These are phyloP conservation scores for Diadromus collaris DNA, from an alignment of 2,888 invertebrate genomes.

Conservation along the genomic window DNA sequence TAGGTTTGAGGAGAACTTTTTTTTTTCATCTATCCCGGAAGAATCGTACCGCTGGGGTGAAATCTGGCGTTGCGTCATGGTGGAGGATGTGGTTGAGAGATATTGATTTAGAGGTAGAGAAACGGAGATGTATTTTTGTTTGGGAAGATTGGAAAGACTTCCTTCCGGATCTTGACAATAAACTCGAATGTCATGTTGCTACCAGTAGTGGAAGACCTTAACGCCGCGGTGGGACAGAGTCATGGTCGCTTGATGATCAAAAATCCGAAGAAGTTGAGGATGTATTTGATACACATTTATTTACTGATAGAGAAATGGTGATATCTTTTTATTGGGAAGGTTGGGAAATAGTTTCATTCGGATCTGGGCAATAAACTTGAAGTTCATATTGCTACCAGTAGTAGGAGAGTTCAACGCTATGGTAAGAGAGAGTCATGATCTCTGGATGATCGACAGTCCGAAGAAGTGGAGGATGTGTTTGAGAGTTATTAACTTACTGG, in stretches of 20 bases:
- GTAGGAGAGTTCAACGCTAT: not conserved
- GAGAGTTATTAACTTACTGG: not conserved
- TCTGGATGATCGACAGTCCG: slow-evolving; percentile 41
- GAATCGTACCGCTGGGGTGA: not conserved
- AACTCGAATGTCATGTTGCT: not conserved
- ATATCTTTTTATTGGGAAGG: not conserved
- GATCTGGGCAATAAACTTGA: too few relatives aligned
- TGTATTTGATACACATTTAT: not conserved
- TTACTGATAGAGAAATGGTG: not conserved
- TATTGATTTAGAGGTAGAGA: not conserved
- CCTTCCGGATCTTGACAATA: not conserved
- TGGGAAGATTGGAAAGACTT: not conserved
- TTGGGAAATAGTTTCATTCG: not conserved
- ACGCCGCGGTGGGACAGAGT: slow-evolving; percentile 5
- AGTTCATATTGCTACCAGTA: not conserved
- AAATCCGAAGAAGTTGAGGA: not conserved
- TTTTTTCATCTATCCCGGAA: slow-evolving; percentile 2
- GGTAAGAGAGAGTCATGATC: slow-evolving; percentile 30
- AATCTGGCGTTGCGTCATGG: not conserved
- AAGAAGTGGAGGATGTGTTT: not conserved
- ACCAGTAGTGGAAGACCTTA: not conserved
- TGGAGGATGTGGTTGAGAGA: not conserved
- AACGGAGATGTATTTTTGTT: not conserved
- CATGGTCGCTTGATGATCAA: slow-evolving; percentile 45
- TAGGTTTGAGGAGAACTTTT: not conserved